These are phyloP conservation scores for Ciconia maguari DNA, from an alignment of 2,113 vertebrate genomes.

Conservation along the genomic window DNA sequence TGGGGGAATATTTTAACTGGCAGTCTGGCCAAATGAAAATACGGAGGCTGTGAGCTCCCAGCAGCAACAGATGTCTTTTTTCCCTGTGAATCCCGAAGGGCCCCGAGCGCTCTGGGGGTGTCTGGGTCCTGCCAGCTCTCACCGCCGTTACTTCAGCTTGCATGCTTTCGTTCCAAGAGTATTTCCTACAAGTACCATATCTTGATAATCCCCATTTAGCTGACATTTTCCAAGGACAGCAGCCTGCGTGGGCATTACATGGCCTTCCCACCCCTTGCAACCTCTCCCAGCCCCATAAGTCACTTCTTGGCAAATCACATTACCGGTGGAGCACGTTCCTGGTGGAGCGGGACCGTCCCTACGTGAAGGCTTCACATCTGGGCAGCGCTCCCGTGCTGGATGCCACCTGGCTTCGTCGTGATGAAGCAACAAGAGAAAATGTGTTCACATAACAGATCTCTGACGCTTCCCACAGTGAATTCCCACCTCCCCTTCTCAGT, in stretches of 20 bases:
- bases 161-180: not conserved
- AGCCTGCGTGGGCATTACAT: not conserved
- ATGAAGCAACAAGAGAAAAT: not conserved
- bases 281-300: not conserved
- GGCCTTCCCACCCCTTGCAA: accelerated
- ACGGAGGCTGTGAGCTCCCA: not conserved
- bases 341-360: accelerated
- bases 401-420: accelerated
- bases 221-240: not conserved
- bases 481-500: not conserved
- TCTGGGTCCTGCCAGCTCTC: not conserved
- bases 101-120: too few species aligned
- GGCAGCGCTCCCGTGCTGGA: accelerated
- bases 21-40: not conserved
- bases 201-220: accelerated
- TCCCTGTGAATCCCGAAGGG: not conserved
- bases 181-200: not conserved
- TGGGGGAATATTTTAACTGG: not conserved
- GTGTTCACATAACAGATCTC: not conserved
- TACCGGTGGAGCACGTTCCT: too few species aligned
- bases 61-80: not conserved
- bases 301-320: not conserved
- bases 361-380: not conserved
- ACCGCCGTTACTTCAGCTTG: not conserved
- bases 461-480: not conserved